Conservation (phyloP, 2,888 invertebrate species). For the Marronus borbonicus region DNA sequence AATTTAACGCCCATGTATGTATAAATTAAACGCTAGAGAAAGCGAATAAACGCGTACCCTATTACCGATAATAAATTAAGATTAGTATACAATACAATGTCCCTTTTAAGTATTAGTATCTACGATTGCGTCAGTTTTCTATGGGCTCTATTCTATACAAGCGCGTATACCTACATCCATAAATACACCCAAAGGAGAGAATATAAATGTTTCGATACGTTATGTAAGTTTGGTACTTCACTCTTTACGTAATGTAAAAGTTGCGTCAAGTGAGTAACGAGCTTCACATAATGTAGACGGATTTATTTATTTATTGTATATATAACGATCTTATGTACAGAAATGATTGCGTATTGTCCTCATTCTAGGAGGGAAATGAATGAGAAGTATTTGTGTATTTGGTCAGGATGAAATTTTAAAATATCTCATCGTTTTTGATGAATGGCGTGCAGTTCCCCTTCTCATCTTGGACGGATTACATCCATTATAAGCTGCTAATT, state of each 20-base stretch:
- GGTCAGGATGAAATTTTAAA: too few relatives aligned
- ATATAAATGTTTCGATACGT: conserved; percentile 15
- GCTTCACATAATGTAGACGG: conserved; percentile 2
- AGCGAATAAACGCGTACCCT: background rate
- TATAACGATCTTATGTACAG: conserved; percentile 5
- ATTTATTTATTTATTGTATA: background rate
- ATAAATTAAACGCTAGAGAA: background rate
- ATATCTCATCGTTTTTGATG: too few relatives aligned
- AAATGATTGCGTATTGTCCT: conserved; percentile 1
- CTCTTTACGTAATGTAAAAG: conserved; percentile 33
- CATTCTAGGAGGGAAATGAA: background rate
- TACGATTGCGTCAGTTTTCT: conserved; percentile 1
- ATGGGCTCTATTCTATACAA: background rate
- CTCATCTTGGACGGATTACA: too few relatives aligned
- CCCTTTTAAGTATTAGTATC: background rate
- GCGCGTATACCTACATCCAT: background rate
- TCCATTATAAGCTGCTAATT: too few relatives aligned
- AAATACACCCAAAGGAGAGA: background rate
- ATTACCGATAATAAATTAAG: conserved; percentile 23
- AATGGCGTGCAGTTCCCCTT: too few relatives aligned
- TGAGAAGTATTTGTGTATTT: background rate
- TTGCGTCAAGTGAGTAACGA: conserved; percentile 24
- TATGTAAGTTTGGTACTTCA: conserved; percentile 17
- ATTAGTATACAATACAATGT: background rate
- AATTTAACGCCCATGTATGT: background rate